These are phyloP conservation scores for Graptemys geographica DNA, from an alignment of 2,797 vertebrate species.

Conservation along the genomic window DNA sequence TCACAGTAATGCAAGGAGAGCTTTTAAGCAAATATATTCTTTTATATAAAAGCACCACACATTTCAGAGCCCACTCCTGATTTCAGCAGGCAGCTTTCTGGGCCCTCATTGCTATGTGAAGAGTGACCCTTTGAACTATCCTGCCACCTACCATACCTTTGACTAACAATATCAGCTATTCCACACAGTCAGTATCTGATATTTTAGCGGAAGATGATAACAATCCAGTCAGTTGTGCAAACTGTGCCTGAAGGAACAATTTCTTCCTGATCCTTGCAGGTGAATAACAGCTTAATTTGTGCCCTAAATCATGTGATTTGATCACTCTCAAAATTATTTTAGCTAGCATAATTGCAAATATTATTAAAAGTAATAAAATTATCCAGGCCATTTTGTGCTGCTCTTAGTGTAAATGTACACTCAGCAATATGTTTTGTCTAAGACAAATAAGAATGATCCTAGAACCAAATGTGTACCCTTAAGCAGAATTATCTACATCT, in stretches of 20 bases:
- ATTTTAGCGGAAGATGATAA: background rate
- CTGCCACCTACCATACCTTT: rapidly evolving
- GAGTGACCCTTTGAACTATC: background rate
- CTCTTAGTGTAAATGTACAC: background rate
- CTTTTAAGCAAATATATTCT: background rate
- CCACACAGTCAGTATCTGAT: background rate
- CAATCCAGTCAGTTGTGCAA: background rate
- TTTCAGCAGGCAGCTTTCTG: background rate
- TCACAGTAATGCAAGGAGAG: background rate
- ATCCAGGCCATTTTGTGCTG: background rate
- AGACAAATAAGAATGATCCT: background rate
- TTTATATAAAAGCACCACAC: background rate
- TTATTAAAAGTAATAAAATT: background rate
- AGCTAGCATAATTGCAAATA: background rate
- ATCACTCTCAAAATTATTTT: background rate
- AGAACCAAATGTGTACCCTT: background rate
- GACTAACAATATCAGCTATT: background rate
- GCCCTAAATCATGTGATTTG: background rate
- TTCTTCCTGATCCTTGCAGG: background rate
- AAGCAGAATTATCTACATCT: background rate
- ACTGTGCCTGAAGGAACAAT: background rate
- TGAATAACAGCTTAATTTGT: background rate
- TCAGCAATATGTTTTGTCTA: background rate
- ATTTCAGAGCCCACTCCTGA: background rate
- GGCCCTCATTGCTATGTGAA: background rate